These are phyloP conservation scores for Rattus rattus DNA, from an alignment of 2,113 vertebrate species.

Conservation along the genomic window DNA sequence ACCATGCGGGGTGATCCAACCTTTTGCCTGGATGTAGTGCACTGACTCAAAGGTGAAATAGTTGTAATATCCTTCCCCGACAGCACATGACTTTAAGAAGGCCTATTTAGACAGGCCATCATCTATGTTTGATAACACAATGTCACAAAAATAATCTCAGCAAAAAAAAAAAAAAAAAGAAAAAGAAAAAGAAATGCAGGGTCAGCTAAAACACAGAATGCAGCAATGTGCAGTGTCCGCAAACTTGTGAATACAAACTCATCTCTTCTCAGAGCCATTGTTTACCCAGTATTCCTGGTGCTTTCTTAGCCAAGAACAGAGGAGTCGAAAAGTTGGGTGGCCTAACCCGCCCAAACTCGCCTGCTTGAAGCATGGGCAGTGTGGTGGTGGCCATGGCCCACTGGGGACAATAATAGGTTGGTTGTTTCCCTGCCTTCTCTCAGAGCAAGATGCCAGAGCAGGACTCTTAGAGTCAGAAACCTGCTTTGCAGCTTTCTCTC, in stretches of 20 bases:
- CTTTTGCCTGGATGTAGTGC: neutral
- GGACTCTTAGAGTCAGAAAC: slow-evolving; percentile 10
- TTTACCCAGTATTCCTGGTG: neutral
- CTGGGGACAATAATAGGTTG: neutral
- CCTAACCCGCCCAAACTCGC: too few relatives aligned
- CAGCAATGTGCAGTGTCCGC: neutral
- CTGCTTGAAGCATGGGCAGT: neutral
- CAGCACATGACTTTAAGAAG: neutral
- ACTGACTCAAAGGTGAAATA: neutral
- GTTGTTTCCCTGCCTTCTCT: neutral
- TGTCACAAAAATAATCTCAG: neutral
- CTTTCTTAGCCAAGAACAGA: neutral
- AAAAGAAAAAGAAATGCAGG: neutral
- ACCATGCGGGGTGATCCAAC: neutral
- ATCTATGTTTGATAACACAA: neutral
- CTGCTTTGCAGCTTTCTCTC: slow-evolving; percentile 35
- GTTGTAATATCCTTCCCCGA: neutral
- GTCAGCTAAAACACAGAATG: neutral
- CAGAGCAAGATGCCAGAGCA: neutral
- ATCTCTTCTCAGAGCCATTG: neutral
- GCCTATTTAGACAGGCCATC: neutral
- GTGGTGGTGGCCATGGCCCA: neutral
- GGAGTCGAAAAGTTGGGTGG: neutral
- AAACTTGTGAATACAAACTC: slow-evolving; percentile 11
- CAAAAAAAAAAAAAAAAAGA: neutral